A percentile compares a stretch with the other conserved stretches of the same genome.
Evolutionary conservation across 2,888 invertebrate species (phyloP).

Genomic region (Melipona beecheii): DNA sequence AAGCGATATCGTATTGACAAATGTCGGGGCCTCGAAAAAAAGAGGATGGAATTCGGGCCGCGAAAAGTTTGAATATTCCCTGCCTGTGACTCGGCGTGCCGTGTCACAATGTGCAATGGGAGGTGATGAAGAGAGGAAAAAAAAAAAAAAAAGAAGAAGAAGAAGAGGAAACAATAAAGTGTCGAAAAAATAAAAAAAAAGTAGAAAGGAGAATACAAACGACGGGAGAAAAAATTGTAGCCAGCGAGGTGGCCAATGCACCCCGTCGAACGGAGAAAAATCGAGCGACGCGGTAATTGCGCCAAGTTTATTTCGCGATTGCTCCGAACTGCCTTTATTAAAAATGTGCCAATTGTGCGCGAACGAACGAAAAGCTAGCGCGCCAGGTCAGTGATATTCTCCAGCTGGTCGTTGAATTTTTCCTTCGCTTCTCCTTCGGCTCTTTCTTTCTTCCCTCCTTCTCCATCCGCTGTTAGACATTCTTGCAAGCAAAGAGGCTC

Average conservation of each 20-base stretch:
- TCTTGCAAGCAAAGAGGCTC: not conserved
- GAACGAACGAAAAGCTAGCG: constrained; percentile 1
- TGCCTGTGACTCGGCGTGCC: not conserved
- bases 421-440: not conserved
- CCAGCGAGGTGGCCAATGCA: not conserved
- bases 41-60: constrained; percentile 9
- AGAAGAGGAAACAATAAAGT: too few relatives aligned
- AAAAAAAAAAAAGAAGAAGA: not conserved
- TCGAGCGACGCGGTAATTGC: not conserved
- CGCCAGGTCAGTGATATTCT: not conserved
- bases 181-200: too few relatives aligned
- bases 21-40: not conserved
- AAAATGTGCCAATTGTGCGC: constrained; percentile 4
- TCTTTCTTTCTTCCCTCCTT: not conserved
- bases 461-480: not conserved
- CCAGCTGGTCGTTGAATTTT: not conserved
- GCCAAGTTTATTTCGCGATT: constrained; percentile 11
- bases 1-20: constrained; percentile 13
- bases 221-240: not conserved
- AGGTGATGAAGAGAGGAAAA: not conserved
- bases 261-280: constrained; percentile 5
- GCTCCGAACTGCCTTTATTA: constrained; percentile 23
- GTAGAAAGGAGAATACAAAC: not conserved
- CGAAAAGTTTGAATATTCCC: constrained; percentile 14
- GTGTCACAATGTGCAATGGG: not conserved